These are phyloP conservation scores for Heliconius ismenius DNA, from an alignment of 2,888 invertebrate genomes.

Conservation along the genomic window DNA sequence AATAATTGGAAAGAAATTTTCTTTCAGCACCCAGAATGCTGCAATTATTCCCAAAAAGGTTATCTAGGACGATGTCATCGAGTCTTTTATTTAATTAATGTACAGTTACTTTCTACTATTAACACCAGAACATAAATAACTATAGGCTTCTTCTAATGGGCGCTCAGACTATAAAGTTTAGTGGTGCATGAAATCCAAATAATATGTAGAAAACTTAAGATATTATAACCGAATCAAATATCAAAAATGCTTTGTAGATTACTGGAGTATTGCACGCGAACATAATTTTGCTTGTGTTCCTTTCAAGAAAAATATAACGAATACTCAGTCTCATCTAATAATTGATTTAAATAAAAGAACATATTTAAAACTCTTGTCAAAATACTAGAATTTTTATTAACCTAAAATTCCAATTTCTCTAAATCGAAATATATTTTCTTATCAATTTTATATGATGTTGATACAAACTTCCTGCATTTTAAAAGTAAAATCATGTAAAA, in stretches of 20 bases:
- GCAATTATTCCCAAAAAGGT: conserved; percentile 14
- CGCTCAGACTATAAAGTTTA: conserved; percentile 32
- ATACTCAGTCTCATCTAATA: background rate
- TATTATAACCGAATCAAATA: conserved; percentile 41
- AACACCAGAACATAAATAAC: conserved; percentile 20
- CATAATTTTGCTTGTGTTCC: conserved; percentile 19
- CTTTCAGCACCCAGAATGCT: background rate
- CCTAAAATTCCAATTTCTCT: background rate
- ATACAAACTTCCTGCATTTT: background rate
- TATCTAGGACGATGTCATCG: conserved; percentile 13
- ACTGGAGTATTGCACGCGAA: conserved; percentile 38
- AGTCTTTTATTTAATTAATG: background rate
- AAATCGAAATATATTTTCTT: background rate
- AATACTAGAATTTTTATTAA: background rate
- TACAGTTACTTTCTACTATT: conserved; percentile 17
- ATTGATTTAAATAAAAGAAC: too few relatives aligned
- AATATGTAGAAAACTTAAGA: conserved; percentile 39
- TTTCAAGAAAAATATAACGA: background rate
- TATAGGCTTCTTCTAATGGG: conserved; percentile 25
- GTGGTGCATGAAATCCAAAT: conserved; percentile 44
- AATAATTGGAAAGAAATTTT: background rate
- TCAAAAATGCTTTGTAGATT: conserved; percentile 33
- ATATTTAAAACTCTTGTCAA: background rate
- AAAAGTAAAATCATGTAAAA: background rate
- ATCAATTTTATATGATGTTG: background rate